Evolutionary conservation across 2,888 invertebrate species (phyloP), one percentile per base, ranked within the genome.

Genomic region (Drosophila robusta): DNA sequence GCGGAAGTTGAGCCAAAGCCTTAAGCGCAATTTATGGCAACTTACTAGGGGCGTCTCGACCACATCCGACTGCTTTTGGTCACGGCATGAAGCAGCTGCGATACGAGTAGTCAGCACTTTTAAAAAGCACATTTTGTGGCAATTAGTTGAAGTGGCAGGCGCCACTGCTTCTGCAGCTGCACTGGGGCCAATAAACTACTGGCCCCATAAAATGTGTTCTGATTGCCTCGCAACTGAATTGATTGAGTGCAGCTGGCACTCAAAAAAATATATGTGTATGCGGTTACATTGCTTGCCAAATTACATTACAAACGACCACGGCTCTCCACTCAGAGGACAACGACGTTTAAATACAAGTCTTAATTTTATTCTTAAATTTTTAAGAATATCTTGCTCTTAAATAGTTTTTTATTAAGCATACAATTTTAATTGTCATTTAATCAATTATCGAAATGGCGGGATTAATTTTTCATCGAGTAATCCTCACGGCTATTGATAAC

Each of bases 11-110:
- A 38, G 52, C 24, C 61, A 46, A 47, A 42, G 51, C 68, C 57
- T 51, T 47, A 57, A 55, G 46, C 41, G 24, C 58, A 56, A 63
- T 42, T 85, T 79, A 66, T 57, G 62, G n/a, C 57, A 58, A 24
- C 52, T 66, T 54, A 51, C 42, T 49, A 46, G 24, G 44, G 54
- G 26, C 49, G 50, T 60, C 46, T 18, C 29, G 24, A 42, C 34
- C 52, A 66, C 56, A 66, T 75, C 73, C 74, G 74, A 87, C 68
- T 76, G 67, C 67, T 69, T 24, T 49, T 55, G 61, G 78, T 77
- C 84, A 87, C 87, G 81, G 63, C 63, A 81, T 39, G 41, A 29
- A 54, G 24, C 39, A 34, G 36, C 39, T 61, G 58, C 8, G 26
- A 42, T 32, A 32, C 32, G 41, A 38, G 18, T n/a, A 46, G 26